phyloP scores from a whole-genome alignment of 1,140 invertebrate genomes.

The Leptopilina clavipes region DNA sequence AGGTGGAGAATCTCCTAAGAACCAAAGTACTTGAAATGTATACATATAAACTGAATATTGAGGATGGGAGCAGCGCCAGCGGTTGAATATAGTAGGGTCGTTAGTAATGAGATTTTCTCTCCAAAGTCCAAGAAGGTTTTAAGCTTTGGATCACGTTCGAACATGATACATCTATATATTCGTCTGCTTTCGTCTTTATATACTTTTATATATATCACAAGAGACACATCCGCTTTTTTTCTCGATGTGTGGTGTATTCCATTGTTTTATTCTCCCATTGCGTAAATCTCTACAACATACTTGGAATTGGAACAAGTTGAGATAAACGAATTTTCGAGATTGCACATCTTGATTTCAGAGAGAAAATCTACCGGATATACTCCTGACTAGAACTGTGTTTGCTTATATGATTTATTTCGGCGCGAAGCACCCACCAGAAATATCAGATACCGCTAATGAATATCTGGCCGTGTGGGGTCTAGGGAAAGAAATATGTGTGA shows the following conservation, averaged over 20 bases:
- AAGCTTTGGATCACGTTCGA: constrained; percentile 67
- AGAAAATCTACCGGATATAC: constrained; percentile 53
- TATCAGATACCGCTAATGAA: constrained; percentile 74
- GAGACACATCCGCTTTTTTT: constrained; percentile 51
- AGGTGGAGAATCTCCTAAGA: constrained; percentile 60
- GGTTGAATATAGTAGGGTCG: constrained; percentile 35
- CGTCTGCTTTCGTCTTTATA: too few species aligned
- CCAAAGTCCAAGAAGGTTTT: constrained; percentile 66
- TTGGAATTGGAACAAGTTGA: constrained; percentile 53
- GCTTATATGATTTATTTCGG: constrained; percentile 68
- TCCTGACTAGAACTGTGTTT: constrained; percentile 51
- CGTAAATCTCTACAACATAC: constrained; percentile 33
- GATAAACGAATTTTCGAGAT: constrained; percentile 56
- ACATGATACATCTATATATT: constrained; percentile 52
- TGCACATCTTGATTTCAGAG: constrained; percentile 49
- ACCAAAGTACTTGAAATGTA: constrained; percentile 48
- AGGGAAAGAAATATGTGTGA: constrained; percentile 58
- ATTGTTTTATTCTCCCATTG: constrained; percentile 40
- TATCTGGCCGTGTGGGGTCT: constrained; percentile 63
- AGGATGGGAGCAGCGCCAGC: constrained; percentile 36
- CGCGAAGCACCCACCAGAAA: constrained; percentile 72
- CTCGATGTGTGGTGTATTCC: constrained; percentile 26
- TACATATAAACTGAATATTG: constrained; percentile 55
- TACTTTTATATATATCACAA: too few species aligned
- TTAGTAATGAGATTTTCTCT: constrained; percentile 64